Evolutionary conservation across 2,888 invertebrate species (phyloP), one percentile per base, ranked within the genome.

Genomic region (Philopedon plagiatum): DNA sequence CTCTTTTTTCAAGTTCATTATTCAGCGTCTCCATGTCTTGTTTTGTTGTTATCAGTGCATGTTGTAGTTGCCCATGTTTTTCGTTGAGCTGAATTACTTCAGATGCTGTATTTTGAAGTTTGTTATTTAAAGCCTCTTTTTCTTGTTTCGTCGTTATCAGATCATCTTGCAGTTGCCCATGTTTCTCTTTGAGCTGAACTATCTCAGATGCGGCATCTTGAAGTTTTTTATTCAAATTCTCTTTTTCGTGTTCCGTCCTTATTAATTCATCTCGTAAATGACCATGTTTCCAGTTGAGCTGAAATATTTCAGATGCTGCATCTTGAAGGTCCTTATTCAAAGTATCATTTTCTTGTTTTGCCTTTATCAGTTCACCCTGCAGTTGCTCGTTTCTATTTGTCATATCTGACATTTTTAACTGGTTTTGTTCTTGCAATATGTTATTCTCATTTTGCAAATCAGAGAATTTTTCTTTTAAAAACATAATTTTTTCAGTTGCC

Each of bases 161-260:
- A 19, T 57, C 39, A 21, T 37, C 7, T 57, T 57, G 1, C 4
- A 57, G 39, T 1, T 57, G 5, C 1, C 23, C 21, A 46, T 46
- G 54, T 21, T 60, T 41, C 3, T 69, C 65, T 37, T 75, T 76
- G 0, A 41, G 41, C 5, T 29, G 5, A 2, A 44, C 5, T 13
- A 15, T 60, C 29, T 41, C 26, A 60, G 44, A 8, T 29, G 7
- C 15, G 9, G 26, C 26, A 5, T 49, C 13, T 26, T 49, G 26
- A 26, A 21, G 13, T 39, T 26, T 18, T 19, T 13, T 34, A 44
- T 73, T 44, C 9, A 44, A 9, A 15, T 18, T 44, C 7, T 19
- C 66, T n/a, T 51, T 56, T 26, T 70, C 64, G 13, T 68, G 51
- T 9, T 75, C 60, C 56, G 68, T 62, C 11, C 64, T 21, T 2